Conservation (phyloP, 2,113 vertebrate genomes). For the Dermatemys mawii region DNA sequence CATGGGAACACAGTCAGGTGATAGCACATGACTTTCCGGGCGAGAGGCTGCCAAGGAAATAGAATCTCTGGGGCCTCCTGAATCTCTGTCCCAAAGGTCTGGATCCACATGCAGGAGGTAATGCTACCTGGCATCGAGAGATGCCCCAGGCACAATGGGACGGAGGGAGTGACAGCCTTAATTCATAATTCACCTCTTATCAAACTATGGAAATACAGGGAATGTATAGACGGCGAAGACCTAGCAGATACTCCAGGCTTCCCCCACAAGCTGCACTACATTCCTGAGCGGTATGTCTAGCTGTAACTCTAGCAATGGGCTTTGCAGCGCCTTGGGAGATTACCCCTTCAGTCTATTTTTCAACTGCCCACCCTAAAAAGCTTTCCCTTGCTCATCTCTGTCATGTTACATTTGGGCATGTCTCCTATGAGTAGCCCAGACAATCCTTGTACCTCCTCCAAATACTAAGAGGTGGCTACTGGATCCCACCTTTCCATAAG, state of each 20-base stretch:
- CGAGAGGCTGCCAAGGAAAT: not conserved
- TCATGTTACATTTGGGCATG: not conserved
- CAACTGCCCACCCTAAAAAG: not conserved
- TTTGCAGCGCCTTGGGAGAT: not conserved
- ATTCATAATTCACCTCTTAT: not conserved
- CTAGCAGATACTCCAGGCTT: accelerated
- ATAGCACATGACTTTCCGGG: not conserved
- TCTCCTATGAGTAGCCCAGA: not conserved
- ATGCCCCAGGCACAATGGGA: not conserved
- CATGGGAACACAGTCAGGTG: not conserved
- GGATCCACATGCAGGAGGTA: not conserved
- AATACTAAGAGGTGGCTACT: not conserved
- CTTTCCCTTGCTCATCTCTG: not conserved
- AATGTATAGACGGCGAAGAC: not conserved
- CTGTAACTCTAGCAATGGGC: not conserved
- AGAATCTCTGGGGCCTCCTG: accelerated
- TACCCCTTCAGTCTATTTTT: not conserved
- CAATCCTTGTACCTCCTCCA: not conserved
- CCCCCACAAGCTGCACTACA: not conserved
- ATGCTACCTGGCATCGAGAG: accelerated
- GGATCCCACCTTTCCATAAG: accelerated
- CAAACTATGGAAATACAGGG: accelerated
- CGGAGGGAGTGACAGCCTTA: not conserved
- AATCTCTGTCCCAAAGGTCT: not conserved
- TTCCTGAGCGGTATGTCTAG: not conserved